Base-by-base conservation (phyloP, 1,140 invertebrate genomes). In the Plodia interpunctella region DNA sequence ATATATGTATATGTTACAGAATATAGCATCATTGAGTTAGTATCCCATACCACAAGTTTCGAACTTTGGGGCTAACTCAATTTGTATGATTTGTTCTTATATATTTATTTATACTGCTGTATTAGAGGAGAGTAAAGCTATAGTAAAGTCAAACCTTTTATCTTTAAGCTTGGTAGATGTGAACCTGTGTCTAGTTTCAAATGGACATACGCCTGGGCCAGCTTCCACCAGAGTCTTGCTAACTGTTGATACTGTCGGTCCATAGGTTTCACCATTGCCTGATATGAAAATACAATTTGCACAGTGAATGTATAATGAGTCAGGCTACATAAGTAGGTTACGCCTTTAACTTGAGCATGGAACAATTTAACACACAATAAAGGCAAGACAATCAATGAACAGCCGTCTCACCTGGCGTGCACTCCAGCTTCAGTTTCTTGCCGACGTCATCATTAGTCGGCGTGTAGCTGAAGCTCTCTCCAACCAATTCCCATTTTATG, bases 121-220 rank as follows among this genome's bases (percentile, higher is more conserved):
- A n/a, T n/a, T n/a, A n/a, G n/a, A n/a, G n/a, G n/a, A 17, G 2
- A 15, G 3, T 15, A 15, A 15, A 44, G 13, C 38, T 44, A 6
- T n/a, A n/a, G 11, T 2, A 44, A 15, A 0, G n/a, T 15, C 13
- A 44, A 49, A 80, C 80, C 81, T 84, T 52, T 76, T 74, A 11
- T 69, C 49, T 78, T 93, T 83, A 32, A 94, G 76, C 70, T 87
- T 90, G 57, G 90, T 59, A 56, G 78, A 78, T 0, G 96, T 97
- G 80, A 93, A 95, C 18, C 75, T 56, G 73, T 97, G 96, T 56
- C 96, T 92, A 0, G 66, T 90, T 87, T 97, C 94, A 92, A 97
- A 97, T 5, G 95, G 96, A 88, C 95, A 97, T 6, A 62, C 28
- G 8, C 93, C 94, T 35, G 96, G 96, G 0, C 95, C 94, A 62